phyloP scores from a whole-genome alignment of 2,888 invertebrate species.

The Alentia gelatinosa region DNA sequence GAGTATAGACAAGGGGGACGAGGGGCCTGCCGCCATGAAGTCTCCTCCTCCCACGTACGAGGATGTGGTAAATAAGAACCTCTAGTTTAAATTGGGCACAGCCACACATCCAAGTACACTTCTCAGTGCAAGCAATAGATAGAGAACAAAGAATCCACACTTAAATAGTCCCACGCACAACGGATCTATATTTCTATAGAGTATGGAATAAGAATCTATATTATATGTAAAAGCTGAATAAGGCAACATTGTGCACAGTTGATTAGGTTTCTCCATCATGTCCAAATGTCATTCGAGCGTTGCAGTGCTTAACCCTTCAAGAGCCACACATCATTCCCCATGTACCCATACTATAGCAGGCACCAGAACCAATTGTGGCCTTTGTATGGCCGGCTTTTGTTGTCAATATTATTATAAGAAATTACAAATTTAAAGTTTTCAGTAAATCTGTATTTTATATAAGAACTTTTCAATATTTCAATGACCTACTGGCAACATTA shows the following conservation, averaged over 20 bases:
- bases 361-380: too few species aligned
- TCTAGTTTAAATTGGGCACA: not conserved
- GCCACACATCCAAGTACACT: not conserved
- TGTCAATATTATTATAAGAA: too few species aligned
- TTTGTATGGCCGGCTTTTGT: too few species aligned
- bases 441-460: too few species aligned
- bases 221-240: not conserved
- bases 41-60: conserved; percentile 56
- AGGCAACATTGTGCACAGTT: not conserved
- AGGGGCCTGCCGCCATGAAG: conserved; percentile 6
- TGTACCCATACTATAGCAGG: too few species aligned
- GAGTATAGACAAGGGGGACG: conserved; percentile 49
- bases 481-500: too few species aligned
- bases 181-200: not conserved
- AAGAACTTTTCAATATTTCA: too few species aligned
- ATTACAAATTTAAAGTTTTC: too few species aligned
- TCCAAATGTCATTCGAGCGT: too few species aligned
- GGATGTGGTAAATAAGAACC: conserved; percentile 56
- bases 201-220: not conserved
- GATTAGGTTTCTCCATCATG: not conserved
- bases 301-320: too few species aligned
- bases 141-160: not conserved
- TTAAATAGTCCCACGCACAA: not conserved
- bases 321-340: too few species aligned
- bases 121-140: not conserved